Base-by-base conservation (phyloP, 2,888 invertebrate genomes). In the Toxonevra muliebris region DNA sequence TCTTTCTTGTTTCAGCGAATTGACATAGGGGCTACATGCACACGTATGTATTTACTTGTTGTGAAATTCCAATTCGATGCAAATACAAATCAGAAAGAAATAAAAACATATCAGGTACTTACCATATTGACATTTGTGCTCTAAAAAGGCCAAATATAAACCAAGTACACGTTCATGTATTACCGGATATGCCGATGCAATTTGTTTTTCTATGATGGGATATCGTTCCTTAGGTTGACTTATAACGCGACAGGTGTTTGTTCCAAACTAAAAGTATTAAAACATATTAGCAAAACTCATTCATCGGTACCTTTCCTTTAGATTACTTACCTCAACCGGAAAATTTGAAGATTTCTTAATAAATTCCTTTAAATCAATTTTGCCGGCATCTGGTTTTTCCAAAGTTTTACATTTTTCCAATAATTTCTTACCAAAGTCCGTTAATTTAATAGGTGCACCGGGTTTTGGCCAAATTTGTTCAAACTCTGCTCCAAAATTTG, bases 141-240 rank as follows among this genome's bases (percentile, higher is more conserved):
- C 88, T 61, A 92, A 84, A 81, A 91, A 92, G 69, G 87, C 86
- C 8, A 90, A 87, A 80, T 89, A 90, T 2, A 92, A 82, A 1
- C 87, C 82, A 2, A 92, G 71, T 10, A 89, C 89, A 61, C 89
- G 87, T 77, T 92, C 92, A 74, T 92, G 92, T 70, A 92, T 86
- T 2, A 92, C 71, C 0, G 92, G 91, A 79, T 92, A 92, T 0
- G 88, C 89, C 0, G 91, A 90, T 1, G 85, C 84, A 10, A 82
- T 80, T 74, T 86, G 82, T 58, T 79, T 59, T 42, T 77, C 72
- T 59, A 86, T 84, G 15, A 64, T 10, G 0, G 60, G 67, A 67
- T 77, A 73, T 1, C 81, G 78, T 12, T 71, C 70, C 63, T 71
- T 69, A 0, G 80, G 80, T 60, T 84, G 84, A 7, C 75, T 76